phyloP scores from a whole-genome alignment of 2,797 vertebrate species.

The Scolopax rusticola region DNA sequence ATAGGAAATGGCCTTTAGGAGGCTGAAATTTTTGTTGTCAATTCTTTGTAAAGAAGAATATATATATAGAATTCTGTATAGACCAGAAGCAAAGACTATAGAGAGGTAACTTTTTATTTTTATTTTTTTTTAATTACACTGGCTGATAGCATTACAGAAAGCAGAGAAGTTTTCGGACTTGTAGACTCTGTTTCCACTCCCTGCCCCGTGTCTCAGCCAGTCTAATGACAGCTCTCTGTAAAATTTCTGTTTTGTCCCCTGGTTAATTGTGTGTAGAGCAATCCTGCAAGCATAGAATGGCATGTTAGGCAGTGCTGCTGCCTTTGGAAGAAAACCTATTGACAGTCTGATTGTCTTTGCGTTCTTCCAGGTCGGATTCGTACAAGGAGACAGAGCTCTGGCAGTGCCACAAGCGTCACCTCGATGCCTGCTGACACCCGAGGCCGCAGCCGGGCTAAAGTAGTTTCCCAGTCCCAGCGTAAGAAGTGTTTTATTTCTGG shows the following conservation, averaged over 20 bases:
- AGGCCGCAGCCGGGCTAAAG: conserved; percentile 96
- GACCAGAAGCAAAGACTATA: not conserved
- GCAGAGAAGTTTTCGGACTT: not conserved
- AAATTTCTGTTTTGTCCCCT: not conserved
- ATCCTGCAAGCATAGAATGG: not conserved
- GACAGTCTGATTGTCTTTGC: conserved; percentile 12
- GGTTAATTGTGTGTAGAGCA: not conserved
- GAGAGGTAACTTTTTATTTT: not conserved
- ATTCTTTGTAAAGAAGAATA: not conserved
- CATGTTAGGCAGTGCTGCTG: not conserved
- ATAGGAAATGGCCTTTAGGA: not conserved
- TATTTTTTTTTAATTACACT: not conserved
- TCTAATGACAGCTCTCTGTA: not conserved
- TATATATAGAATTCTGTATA: not conserved
- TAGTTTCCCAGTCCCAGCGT: conserved; percentile 98
- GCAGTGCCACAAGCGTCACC: conserved; percentile 85
- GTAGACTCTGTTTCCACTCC: not conserved
- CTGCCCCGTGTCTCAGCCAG: not conserved
- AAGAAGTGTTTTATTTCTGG: conserved; percentile 69
- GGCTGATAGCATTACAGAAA: not conserved
- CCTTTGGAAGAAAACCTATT: not conserved
- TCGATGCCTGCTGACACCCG: conserved; percentile 88
- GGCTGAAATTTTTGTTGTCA: not conserved
- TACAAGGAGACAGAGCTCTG: conserved; percentile 93
- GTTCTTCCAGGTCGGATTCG: conserved; percentile 89